Evolutionary conservation across 1,140 invertebrate species (phyloP), one percentile per base, ranked within the genome.

Genomic region (Caenorhabditis tropicalis): DNA sequence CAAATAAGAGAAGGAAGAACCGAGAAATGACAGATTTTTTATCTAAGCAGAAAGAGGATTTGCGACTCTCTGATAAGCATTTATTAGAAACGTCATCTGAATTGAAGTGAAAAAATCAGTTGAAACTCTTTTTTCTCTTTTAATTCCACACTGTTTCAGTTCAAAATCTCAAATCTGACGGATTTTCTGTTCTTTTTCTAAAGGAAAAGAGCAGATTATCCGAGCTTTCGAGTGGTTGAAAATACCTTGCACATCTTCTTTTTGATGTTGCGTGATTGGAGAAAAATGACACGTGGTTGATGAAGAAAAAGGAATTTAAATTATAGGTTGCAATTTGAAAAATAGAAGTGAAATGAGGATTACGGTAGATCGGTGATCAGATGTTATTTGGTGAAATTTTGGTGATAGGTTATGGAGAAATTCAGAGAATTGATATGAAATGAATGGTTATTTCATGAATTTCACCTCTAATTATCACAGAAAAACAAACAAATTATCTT

Each of bases 51-150:
- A 0, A 15, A 53, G 36, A 43, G 65, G 65, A 74, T 74, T 74
- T 74, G 36, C 36, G 33, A 43, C 16, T 43, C 33, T 43, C 33
- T 43, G 65, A 74, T 74, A 43, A 74, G 65, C 10, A 74, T 2
- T 74, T 6, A 46, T 74, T 43, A 43, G 36, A 74, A 74, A 74
- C 65, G 65, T 74, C 65, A 74, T 74, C 27, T 65, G n/a, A n/a
- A n/a, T n/a, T n/a, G n/a, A n/a, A n/a, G n/a, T n/a, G n/a, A n/a
- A n/a, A n/a, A n/a, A n/a, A n/a, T 27, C 12, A 27, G 10, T 2
- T 21, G 21, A 27, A 24, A 10, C 39, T 43, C 39, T 43, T 43
- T 43, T 12, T 21, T 27, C 53, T 29, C 24, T 9, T 27, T 10
- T 56, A 27, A 27, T 15, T 56, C 19, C 53, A 56, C 53, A 27